Base-by-base conservation (phyloP, 1,140 invertebrate species). In the Drosophila pseudoobscura region DNA sequence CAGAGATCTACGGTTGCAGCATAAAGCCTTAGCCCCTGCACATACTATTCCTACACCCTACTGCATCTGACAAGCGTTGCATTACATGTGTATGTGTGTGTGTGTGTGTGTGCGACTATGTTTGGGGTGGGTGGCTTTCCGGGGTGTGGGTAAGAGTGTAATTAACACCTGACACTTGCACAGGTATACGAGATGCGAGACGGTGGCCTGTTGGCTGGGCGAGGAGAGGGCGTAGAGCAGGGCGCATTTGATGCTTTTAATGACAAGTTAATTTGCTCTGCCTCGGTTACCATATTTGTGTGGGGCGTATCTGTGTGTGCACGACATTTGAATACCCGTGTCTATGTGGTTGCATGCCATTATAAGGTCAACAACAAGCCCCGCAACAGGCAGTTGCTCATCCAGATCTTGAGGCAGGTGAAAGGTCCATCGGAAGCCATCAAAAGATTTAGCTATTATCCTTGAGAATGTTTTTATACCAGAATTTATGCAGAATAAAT, bases 151-250 rank as follows among this genome's bases (percentile, higher is more conserved):
- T 31, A 9, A 9, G 17, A 52, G 79, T 54, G 78, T 77, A 80
- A 85, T 80, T 85, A 84, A 56, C 74, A 80, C 60, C 77, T 85
- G 80, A 63, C 76, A 80, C 75, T 52, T 65, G 53, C 75, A 65
- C 68, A 57, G 17, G 46, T 20, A 51, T 24, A 31, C 52, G 31
- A 52, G 11, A 41, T 39, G 15, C 49, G 24, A 58, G 63, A 61
- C 7, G 29, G 29, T 7, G 7, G 29, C 2, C 6, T 3, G 31
- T 11, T 35, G 31, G 9, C 31, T 35, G 31, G 3, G 2, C 9
- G 9, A 9, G 31, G 2, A 35, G 8, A 9, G 9, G 8, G 9
- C 8, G 8, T 9, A 9, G 31, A 35, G 31, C 31, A 11, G 74
- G 69, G 59, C 44, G 57, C 79, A 52, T 58, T 64, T 79, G 68